These are phyloP conservation scores for Dasypus novemcinctus DNA, from an alignment of 2,113 vertebrate species.

Conservation along the genomic window DNA sequence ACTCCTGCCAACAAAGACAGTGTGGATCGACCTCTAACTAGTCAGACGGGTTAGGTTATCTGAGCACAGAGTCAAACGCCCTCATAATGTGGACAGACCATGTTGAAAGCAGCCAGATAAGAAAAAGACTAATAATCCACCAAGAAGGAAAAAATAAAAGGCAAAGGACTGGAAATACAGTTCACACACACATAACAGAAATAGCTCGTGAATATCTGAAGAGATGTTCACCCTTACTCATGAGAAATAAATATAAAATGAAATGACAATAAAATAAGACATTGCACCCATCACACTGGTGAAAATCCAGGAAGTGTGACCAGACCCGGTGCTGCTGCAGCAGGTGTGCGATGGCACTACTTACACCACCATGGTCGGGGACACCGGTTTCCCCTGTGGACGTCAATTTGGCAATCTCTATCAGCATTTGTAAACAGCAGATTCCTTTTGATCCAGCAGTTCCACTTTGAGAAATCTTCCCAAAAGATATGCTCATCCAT, in stretches of 20 bases:
- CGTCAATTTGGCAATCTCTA: not conserved
- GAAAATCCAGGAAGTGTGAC: not conserved
- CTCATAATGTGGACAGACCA: not conserved
- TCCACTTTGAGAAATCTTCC: constrained; percentile 15
- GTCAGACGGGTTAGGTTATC: not conserved
- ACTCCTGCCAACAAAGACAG: not conserved
- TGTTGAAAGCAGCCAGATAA: not conserved
- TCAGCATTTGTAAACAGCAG: not conserved
- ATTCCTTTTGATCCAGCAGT: not conserved
- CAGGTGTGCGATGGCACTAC: accelerated
- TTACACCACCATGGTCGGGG: too few species aligned
- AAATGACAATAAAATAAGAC: not conserved
- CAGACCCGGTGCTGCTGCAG: not conserved
- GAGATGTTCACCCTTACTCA: not conserved
- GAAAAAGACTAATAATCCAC: not conserved
- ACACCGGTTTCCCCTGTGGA: not conserved
- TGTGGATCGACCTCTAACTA: not conserved
- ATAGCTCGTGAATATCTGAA: not conserved
- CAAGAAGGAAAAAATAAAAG: not conserved
- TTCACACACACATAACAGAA: not conserved
- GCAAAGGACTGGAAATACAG: not conserved
- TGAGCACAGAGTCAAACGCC: not conserved
- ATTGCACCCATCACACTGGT: not conserved
- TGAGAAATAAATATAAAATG: constrained; percentile 30
- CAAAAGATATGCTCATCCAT: not conserved